A percentile compares a stretch with the other conserved stretches of the same genome.
Conservation (phyloP, 2,888 invertebrate genomes). For the Leptura quadrifasciata region DNA sequence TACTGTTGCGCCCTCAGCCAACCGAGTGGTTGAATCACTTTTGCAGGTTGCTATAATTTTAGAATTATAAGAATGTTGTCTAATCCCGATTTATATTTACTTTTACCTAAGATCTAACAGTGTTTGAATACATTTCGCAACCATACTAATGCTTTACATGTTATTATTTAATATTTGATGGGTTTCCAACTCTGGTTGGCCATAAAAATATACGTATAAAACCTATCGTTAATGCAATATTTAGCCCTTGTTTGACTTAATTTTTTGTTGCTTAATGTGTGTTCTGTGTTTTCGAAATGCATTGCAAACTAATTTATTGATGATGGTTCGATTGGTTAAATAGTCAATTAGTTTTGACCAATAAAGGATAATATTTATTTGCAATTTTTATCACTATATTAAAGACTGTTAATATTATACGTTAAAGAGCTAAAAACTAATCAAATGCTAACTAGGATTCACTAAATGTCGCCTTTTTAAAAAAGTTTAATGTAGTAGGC, state of each 20-base stretch:
- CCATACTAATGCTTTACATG: conserved; percentile 35
- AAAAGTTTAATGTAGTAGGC: too few relatives aligned
- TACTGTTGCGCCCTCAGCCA: conserved; percentile 78
- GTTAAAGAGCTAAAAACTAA: background rate
- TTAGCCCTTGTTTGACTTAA: conserved; percentile 6
- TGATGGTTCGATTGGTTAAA: background rate
- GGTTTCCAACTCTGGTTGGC: background rate
- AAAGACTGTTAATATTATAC: background rate
- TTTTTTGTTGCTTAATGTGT: conserved; percentile 23
- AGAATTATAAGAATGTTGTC: conserved; percentile 57
- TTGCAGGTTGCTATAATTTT: conserved; percentile 74
- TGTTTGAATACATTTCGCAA: conserved; percentile 42
- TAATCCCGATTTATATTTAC: conserved; percentile 41
- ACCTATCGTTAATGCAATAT: background rate
- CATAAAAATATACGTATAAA: background rate
- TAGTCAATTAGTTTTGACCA: background rate
- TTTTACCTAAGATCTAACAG: conserved; percentile 43
- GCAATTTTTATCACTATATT: background rate
- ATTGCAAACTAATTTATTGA: background rate
- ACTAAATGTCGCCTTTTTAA: too few relatives aligned
- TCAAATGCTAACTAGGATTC: too few relatives aligned
- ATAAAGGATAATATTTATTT: background rate
- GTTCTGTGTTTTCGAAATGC: conserved; percentile 20
- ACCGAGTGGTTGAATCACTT: conserved; percentile 78
- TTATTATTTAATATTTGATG: conserved; percentile 14